A percentile compares a stretch with the other conserved stretches of the same genome.
phyloP scores from a whole-genome alignment of 2,888 invertebrate genomes.

The Idaea biselata region DNA sequence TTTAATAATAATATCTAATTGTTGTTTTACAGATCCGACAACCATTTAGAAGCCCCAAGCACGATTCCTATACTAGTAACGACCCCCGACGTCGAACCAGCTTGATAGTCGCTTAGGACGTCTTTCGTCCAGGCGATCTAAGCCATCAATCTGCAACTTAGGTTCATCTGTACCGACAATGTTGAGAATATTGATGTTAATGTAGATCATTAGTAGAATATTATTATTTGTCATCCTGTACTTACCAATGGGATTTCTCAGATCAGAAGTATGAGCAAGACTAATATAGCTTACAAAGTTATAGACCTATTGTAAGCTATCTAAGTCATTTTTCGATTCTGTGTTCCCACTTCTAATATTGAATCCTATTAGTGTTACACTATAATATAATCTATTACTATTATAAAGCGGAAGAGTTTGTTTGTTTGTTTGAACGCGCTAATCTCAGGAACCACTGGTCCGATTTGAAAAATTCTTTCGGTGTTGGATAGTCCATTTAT shows the following conservation, averaged over 20 bases:
- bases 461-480: too few species aligned
- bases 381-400: neutral
- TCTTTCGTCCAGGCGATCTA: constrained; percentile 22
- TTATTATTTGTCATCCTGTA: neutral
- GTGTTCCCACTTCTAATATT: neutral
- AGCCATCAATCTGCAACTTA: constrained; percentile 35
- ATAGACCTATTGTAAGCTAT: too few species aligned
- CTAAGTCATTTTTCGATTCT: neutral
- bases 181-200: constrained; percentile 37
- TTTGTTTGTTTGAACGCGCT: too few species aligned
- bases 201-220: constrained; percentile 29
- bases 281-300: too few species aligned
- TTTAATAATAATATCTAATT: constrained; percentile 5
- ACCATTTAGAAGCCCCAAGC: constrained; percentile 47
- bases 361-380: neutral
- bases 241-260: neutral
- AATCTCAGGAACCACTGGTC: too few species aligned
- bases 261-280: neutral
- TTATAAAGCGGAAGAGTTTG: too few species aligned
- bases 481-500: too few species aligned
- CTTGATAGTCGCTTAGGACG: constrained; percentile 44
- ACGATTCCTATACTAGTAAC: constrained; percentile 69
- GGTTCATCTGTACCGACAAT: constrained; percentile 39
- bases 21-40: constrained; percentile 53
- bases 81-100: constrained; percentile 61